Base-by-base conservation (phyloP, 2,888 invertebrate genomes). In the Ernsta delagoae region DNA sequence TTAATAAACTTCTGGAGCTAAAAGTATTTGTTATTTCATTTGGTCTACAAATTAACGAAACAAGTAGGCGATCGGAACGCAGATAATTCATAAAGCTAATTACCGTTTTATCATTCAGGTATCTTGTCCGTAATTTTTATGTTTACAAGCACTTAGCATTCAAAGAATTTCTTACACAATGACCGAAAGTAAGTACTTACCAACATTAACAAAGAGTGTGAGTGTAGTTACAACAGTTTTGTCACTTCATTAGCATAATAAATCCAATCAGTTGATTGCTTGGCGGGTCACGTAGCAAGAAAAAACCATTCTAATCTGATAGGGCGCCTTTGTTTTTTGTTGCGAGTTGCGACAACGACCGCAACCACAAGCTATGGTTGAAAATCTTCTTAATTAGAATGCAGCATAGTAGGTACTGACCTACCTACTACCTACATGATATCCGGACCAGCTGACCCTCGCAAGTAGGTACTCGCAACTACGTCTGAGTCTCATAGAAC, bases 261-360 rank as follows among this genome's bases (percentile, higher is more conserved):
- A 48, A 56, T 36, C 16, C 12, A 63, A 59, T 48, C 54, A 57
- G 57, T 57, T 12, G 56, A 50, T 69, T 65, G 34, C 56, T 56
- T 31, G 41, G 45, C 56, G 65, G 65, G 64, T 56, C 64, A 57
- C 56, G 56, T n/a, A 48, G 48, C 11, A 43, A 56, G 56, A 72
- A 71, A 72, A 72, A 70, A 60, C 63, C 64, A 57, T 69, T 72
- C 70, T 70, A 69, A 71, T 69, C 71, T 57, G 73, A 71, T 70
- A 71, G 36, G 24, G 53, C 68, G 68, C 67, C 71, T 70, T 73
- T 73, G 73, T 73, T 70, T 70, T 59, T 61, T 50, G 45, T 73
- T 73, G 53, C 73, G 12, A n/a, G 48, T 48, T 48, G 24, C 24
- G 70, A 73, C 70, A 71, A 57, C 57, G 65, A 24, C 65, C 57